Percentiles rank a stretch among this genome's conserved stretches.
Evolutionary conservation across 2,797 vertebrate species (phyloP).

Genomic region (Diplodus puntazzo): DNA sequence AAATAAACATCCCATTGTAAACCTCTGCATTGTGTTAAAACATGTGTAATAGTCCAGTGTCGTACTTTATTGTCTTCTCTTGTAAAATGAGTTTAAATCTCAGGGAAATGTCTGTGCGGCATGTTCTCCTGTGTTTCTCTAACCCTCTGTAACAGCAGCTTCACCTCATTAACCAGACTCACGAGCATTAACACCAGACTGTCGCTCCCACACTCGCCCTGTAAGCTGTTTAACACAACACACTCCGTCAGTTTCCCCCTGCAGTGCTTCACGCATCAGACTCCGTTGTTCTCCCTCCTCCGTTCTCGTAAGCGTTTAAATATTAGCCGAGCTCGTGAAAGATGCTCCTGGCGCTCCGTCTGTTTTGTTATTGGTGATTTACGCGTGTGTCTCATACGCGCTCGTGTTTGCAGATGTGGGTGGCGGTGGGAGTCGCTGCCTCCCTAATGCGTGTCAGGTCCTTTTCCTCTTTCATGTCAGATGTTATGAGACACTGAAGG

Average conservation of each 20-base stretch:
- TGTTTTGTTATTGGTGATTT: not conserved
- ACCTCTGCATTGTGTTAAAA: too few species aligned
- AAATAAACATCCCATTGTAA: too few species aligned
- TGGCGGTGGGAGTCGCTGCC: constrained; percentile 8
- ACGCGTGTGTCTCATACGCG: not conserved
- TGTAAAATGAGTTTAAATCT: not conserved
- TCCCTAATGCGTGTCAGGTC: constrained; percentile 4
- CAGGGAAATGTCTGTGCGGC: too few species aligned
- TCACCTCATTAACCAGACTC: constrained; percentile 23
- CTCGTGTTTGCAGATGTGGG: constrained; percentile 4
- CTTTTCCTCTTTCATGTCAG: constrained; percentile 33
- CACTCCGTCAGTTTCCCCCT: not conserved
- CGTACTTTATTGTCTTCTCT: too few species aligned
- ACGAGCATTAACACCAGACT: constrained; percentile 16
- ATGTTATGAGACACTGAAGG: constrained; percentile 16
- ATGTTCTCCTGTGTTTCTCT: too few species aligned
- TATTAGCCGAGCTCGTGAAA: not conserved
- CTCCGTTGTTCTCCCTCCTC: not conserved
- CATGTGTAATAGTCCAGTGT: not conserved
- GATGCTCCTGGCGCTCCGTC: not conserved
- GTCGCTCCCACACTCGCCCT: constrained; percentile 14
- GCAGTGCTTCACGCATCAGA: not conserved
- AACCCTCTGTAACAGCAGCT: constrained; percentile 8
- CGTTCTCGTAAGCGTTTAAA: not conserved
- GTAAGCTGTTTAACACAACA: constrained; percentile 1